Percentiles rank a stretch among this genome's conserved stretches.
Conservation (phyloP, 1,140 invertebrate species). For the Grapholita molesta region DNA sequence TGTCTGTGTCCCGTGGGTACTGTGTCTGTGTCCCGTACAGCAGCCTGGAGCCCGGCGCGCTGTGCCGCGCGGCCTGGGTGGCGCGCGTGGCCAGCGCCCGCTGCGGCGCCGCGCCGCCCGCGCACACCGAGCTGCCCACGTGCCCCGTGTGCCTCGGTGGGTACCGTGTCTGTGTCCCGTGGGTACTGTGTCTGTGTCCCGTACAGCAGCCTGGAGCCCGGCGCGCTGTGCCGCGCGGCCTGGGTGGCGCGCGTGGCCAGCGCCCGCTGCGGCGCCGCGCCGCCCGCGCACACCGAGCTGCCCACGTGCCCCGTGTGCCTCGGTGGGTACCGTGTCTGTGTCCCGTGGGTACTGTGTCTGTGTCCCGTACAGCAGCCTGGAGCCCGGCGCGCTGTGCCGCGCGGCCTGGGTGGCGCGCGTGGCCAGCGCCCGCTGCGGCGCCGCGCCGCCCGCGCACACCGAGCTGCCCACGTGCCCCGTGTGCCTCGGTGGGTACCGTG, state of each 20-base stretch:
- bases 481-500: too few relatives aligned
- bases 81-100: constrained; percentile 92
- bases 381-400: constrained; percentile 93
- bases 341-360: too few relatives aligned
- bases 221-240: constrained; percentile 93
- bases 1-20: too few relatives aligned
- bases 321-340: constrained; percentile 97
- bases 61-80: constrained; percentile 97
- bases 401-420: constrained; percentile 97
- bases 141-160: constrained; percentile 93
- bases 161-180: too few relatives aligned
- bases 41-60: constrained; percentile 91
- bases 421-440: constrained; percentile 86
- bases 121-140: constrained; percentile 96
- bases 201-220: constrained; percentile 93
- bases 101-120: constrained; percentile 82
- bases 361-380: too few relatives aligned
- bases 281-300: constrained; percentile 93
- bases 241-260: constrained; percentile 97
- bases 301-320: constrained; percentile 97
- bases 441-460: too few relatives aligned
- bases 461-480: too few relatives aligned
- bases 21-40: too few relatives aligned
- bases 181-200: too few relatives aligned
- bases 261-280: constrained; percentile 82